Evolutionary conservation across 2,888 invertebrate species (phyloP), one percentile per base, ranked within the genome.

Genomic region (Lordiphosa fenestrarum): DNA sequence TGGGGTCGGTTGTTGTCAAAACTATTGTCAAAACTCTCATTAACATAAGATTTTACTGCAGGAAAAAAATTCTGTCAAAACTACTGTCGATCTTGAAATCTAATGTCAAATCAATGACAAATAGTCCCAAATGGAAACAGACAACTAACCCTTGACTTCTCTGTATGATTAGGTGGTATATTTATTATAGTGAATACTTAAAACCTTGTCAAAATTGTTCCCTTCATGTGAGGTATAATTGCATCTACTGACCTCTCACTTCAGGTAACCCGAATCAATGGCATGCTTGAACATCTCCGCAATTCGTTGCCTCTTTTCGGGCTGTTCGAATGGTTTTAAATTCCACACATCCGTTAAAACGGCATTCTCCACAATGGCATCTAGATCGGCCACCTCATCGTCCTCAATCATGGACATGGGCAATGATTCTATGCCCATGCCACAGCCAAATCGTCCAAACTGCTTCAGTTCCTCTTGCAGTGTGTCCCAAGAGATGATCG

Each of bases 221-320:
- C 23, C 5, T 6, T 23, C 6, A 6, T 4, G 19, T 23, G 6
- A 23, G 23, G 23, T 23, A 23, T 6, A 23, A 6, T 23, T 23
- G 5, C 1, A 4, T 0, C 0, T 9, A 0, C 2, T 9, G 5
- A 3, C 10, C 6, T 10, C 19, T 74, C 71, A 88, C 48, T 86
- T 73, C 39, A 89, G 77, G 71, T 92, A 94, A 7, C 92, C 92
- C 66, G 90, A 90, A 71, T 94, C 92, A 1, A 93, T 92, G 37
- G 92, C 92, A 84, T 94, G 93, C 36, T 93, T 92, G 6, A 94
- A 90, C 23, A 93, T 90, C 63, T 92, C 91, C 0, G 94, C 93
- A 44, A 94, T 90, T 39, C 94, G 90, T 38, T 90, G 88, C 19
- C 93, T 90, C 6, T 93, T 93, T 13, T 90, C 90, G 64, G 91